A percentile compares a stretch with the other conserved stretches of the same genome.
These are phyloP conservation scores for Scaptodrosophila lebanonensis DNA, from an alignment of 1,140 invertebrate genomes.

Conservation along the genomic window DNA sequence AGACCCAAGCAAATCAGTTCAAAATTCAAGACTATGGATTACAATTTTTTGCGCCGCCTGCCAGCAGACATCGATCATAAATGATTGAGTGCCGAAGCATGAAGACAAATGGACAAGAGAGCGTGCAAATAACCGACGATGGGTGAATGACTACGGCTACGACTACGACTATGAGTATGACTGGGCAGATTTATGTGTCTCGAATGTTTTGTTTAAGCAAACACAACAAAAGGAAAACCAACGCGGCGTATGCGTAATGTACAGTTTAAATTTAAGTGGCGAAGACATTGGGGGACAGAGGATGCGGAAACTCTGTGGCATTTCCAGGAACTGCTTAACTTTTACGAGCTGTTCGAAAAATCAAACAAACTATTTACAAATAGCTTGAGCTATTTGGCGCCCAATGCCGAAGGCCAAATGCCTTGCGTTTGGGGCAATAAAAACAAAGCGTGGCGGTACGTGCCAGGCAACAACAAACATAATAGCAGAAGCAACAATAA, in stretches of 20 bases:
- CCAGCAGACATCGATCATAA: conserved; percentile 54
- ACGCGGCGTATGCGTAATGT: conserved; percentile 31
- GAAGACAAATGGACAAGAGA: conserved; percentile 56
- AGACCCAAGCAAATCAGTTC: conserved; percentile 15
- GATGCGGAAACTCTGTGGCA: too few relatives aligned
- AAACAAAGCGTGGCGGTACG: conserved; percentile 27
- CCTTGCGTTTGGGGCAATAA: conserved; percentile 33
- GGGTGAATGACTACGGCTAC: conserved; percentile 23
- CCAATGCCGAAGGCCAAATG: too few relatives aligned
- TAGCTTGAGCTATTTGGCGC: conserved; percentile 11
- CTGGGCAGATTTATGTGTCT: conserved; percentile 7
- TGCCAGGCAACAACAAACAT: too few relatives aligned
- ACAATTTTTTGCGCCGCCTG: not conserved
- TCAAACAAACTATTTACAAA: conserved; percentile 43
- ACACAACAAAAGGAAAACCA: not conserved
- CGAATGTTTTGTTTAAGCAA: not conserved
- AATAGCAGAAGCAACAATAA: too few relatives aligned
- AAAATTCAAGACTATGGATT: conserved; percentile 11
- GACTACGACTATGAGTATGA: conserved; percentile 26
- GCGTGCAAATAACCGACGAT: conserved; percentile 29
- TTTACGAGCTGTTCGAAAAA: not conserved
- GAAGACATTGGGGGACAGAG: too few relatives aligned
- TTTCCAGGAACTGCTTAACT: too few relatives aligned
- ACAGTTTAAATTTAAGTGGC: too few relatives aligned
- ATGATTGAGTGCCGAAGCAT: conserved; percentile 50